Conservation (phyloP, 2,797 vertebrate species). For the Cygnus olor region DNA sequence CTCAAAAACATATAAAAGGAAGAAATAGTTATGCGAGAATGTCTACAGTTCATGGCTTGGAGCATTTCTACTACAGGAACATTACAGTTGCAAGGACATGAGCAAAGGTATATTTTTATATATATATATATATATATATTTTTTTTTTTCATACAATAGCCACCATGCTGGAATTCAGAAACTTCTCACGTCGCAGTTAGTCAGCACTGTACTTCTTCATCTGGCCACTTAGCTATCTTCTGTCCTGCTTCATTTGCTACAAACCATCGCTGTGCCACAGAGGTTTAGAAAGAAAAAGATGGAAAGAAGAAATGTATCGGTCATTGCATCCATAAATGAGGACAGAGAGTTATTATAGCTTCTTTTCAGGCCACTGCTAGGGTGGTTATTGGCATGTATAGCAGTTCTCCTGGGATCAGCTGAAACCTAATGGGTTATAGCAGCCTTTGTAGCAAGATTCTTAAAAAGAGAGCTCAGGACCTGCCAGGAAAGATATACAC, state of each 20-base stretch:
- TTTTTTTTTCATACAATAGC: background rate
- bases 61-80: background rate
- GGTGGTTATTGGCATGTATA: background rate
- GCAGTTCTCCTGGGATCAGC: background rate
- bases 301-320: background rate
- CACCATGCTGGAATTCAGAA: background rate
- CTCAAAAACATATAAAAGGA: background rate
- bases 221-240: background rate
- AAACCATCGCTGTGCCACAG: background rate
- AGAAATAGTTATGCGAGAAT: background rate
- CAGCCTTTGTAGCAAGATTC: background rate
- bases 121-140: too few relatives aligned
- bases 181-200: background rate
- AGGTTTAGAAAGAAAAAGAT: background rate
- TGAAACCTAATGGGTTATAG: background rate
- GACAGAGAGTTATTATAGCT: background rate
- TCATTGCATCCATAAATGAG: background rate
- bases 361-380: background rate
- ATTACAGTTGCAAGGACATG: background rate
- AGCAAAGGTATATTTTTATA: background rate
- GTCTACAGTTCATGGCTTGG: background rate
- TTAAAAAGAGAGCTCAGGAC: background rate
- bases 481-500: background rate
- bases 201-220: background rate
- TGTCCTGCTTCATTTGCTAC: rapidly evolving